A percentile compares a stretch with the other conserved stretches of the same genome.
phyloP scores from a whole-genome alignment of 2,797 vertebrate species.

The Sylvia borin region DNA sequence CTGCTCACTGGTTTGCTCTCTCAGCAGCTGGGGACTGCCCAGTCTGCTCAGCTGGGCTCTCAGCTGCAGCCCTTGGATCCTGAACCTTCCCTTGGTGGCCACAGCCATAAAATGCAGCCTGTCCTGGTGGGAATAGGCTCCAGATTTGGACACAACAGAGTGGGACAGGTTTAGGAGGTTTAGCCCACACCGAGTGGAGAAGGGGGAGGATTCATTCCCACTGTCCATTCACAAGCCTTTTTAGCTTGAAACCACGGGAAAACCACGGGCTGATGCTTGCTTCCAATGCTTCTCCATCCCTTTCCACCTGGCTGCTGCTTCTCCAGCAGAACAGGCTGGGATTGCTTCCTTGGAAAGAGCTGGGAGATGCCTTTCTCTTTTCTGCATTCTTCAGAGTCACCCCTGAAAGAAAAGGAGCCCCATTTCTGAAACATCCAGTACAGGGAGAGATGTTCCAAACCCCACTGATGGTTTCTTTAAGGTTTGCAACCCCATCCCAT shows the following conservation, averaged over 20 bases:
- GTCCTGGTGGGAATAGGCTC: not conserved
- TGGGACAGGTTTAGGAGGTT: not conserved
- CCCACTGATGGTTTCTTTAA: rapidly evolving
- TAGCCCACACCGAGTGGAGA: not conserved
- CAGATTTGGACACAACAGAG: not conserved
- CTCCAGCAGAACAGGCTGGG: not conserved
- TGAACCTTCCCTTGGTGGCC: not conserved
- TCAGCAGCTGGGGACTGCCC: not conserved
- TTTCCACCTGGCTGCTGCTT: not conserved
- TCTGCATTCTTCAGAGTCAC: not conserved
- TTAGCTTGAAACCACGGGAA: not conserved
- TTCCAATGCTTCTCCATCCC: rapidly evolving
- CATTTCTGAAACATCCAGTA: not conserved
- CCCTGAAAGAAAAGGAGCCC: not conserved
- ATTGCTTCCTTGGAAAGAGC: not conserved
- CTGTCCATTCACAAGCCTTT: not conserved
- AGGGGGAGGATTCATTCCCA: not conserved
- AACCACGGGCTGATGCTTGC: not conserved
- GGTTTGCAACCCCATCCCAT: rapidly evolving
- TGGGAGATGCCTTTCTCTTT: not conserved
- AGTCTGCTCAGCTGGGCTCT: not conserved
- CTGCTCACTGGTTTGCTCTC: not conserved
- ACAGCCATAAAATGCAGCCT: not conserved
- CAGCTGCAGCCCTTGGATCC: not conserved
- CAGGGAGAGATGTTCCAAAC: not conserved